Evolutionary conservation across 2,888 invertebrate genomes (phyloP).

Genomic region (Lochmaea capreae): DNA sequence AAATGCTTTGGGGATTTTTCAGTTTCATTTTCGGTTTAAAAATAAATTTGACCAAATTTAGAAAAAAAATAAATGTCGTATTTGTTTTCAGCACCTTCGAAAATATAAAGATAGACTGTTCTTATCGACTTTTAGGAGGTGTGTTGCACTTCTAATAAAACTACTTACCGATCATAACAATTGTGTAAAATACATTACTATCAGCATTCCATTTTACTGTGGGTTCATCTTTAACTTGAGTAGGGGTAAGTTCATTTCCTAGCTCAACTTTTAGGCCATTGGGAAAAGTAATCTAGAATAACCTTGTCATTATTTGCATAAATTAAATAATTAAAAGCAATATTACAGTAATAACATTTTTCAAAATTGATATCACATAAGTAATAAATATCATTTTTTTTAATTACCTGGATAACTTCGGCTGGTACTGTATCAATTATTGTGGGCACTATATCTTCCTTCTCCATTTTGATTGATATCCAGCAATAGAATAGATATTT

Average conservation of each 20-base stretch:
- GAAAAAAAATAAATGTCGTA: too few relatives aligned
- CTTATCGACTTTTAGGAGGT: too few relatives aligned
- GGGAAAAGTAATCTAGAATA: slow-evolving; percentile 50
- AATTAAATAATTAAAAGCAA: too few relatives aligned
- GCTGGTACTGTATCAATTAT: neutral
- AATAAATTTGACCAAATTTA: too few relatives aligned
- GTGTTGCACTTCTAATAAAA: too few relatives aligned
- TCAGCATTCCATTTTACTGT: slow-evolving; percentile 67
- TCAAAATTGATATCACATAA: too few relatives aligned
- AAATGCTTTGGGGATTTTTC: too few relatives aligned
- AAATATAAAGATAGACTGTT: too few relatives aligned
- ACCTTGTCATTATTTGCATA: slow-evolving; percentile 10
- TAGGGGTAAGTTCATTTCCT: slow-evolving; percentile 57
- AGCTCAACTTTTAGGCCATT: slow-evolving; percentile 54
- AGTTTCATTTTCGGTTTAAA: too few relatives aligned
- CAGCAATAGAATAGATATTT: neutral
- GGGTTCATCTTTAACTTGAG: slow-evolving; percentile 63
- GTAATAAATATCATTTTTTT: neutral
- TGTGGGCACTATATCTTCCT: neutral
- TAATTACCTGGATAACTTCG: neutral
- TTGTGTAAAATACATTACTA: slow-evolving; percentile 66
- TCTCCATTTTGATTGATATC: neutral
- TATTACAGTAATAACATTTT: too few relatives aligned
- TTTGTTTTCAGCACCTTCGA: too few relatives aligned
- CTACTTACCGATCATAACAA: slow-evolving; percentile 68